Evolutionary conservation across 2,113 vertebrate species (phyloP).

Genomic region (Xiphophorus maculatus): DNA sequence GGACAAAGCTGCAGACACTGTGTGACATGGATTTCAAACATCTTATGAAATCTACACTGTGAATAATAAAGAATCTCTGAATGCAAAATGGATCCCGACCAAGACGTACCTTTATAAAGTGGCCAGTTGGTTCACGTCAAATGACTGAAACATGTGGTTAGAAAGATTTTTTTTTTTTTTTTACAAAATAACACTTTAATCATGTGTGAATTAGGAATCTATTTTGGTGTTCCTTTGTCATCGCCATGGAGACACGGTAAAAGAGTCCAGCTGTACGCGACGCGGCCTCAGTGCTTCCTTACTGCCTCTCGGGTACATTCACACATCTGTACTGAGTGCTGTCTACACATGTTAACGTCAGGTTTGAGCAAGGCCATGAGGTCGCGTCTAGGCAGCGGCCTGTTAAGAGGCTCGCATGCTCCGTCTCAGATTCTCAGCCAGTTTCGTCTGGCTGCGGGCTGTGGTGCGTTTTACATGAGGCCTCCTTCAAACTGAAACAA

Average conservation of each 20-base stretch:
- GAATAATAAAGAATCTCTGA: neutral
- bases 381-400: constrained; percentile 3
- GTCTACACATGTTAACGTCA: neutral
- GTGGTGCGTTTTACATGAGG: constrained; percentile 13
- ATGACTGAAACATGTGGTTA: neutral
- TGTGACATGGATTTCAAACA: neutral
- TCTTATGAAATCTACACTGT: neutral
- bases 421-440: constrained; percentile 16
- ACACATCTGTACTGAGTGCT: neutral
- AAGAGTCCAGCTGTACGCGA: neutral
- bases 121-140: neutral
- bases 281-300: neutral
- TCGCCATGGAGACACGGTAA: neutral
- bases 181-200: neutral
- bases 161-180: neutral
- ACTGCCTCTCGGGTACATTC: neutral
- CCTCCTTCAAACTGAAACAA: constrained; percentile 29
- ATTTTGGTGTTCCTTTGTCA: neutral
- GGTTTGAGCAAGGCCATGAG: neutral
- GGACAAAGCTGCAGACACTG: too few species aligned
- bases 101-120: neutral
- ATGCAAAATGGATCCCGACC: neutral
- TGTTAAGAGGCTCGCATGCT: constrained; percentile 26
- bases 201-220: neutral
- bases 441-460: constrained; percentile 22